Base-by-base conservation (phyloP, 2,888 invertebrate genomes). In the Lithosia quadra region DNA sequence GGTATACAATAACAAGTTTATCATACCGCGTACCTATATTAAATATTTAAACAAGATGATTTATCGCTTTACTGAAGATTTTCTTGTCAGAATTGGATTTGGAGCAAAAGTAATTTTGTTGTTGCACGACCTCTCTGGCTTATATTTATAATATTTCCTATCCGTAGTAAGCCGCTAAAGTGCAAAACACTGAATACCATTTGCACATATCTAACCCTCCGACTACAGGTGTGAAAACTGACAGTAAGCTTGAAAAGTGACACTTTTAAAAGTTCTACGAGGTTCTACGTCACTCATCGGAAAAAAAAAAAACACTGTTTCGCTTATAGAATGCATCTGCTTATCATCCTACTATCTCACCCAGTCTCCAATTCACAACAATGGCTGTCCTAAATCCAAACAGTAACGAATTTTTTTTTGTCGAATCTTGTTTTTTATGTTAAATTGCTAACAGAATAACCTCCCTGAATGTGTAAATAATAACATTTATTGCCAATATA, bases 11-110 rank as follows among this genome's bases (percentile, higher is more conserved):
- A 49, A n/a, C 9, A 49, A 49, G 8, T 28, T 49, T 49, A 49
- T 49, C 49, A 49, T 49, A n/a, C 43, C 43, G 49, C n/a, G 49
- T 49, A n/a, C 49, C n/a, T 8, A 49, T 49, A 49, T 49, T 49
- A 8, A 49, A 49, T 49, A n/a, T 49, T n/a, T 49, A n/a, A 49
- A n/a, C n/a, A 49, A n/a, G n/a, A 43, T 43, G 43, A 43, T 43
- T 49, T 49, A 49, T 49, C n/a, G 9, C 43, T 49, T n/a, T 9
- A 49, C n/a, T 1, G n/a, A n/a, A n/a, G 49, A n/a, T 49, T 49
- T 49, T 49, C 49, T 49, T 18, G 18, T 49, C 49, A n/a, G 49
- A 49, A 49, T 49, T n/a, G 49, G n/a, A 49, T 49, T 49, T 49
- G 43, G 43, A 43, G 43, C 7, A 18, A 43, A 43, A 43, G 39